Base-by-base conservation (phyloP, 1,140 invertebrate species). In the Phymorhynchus buccinoides region DNA sequence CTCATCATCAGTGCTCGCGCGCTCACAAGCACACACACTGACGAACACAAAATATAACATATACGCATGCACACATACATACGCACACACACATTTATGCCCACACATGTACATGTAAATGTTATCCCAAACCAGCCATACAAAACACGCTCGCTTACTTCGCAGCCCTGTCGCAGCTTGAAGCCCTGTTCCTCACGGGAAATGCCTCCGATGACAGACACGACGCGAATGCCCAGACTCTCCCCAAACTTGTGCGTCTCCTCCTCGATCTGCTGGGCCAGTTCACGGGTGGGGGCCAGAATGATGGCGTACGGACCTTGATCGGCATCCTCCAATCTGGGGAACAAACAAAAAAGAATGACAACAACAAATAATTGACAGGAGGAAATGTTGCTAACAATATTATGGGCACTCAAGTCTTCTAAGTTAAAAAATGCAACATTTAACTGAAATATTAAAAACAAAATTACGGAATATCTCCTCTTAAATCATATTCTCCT, bases 181-280 rank as follows among this genome's bases (percentile, higher is more conserved):
- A 99, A 99, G 85, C 98, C 99, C 95, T 99, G 99, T 88, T 99
- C 99, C 94, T 99, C 99, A 89, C 98, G 95, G 0, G 98, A 99
- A 1, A 99, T 92, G 89, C 99, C 99, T 93, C 99, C 99, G 87
- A 99, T 99, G 62, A 99, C 97, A 12, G 99, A 97, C 0, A 99
- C 98, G 42, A 98, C 99, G 83, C 98, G 95, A 77, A 99, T 99
- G 39, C 97, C 98, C 14, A 99, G 94, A 4, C 97, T 96, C 88
- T 97, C 96, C 37, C 98, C 99, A 95, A 99, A 99, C 94, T 99
- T 99, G 84, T 96, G 97, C 0, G 98, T 98, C 94, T 99, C 99
- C 94, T 99, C 98, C 94, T 99, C 99, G 90, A 99, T 99, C 94
- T 99, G 99, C 92, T 99, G 98, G 0, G 99, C 99, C 94, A 99